A percentile compares a stretch with the other conserved stretches of the same genome.
Evolutionary conservation across 2,797 vertebrate genomes (phyloP).

Genomic region (Borostomias antarcticus): DNA sequence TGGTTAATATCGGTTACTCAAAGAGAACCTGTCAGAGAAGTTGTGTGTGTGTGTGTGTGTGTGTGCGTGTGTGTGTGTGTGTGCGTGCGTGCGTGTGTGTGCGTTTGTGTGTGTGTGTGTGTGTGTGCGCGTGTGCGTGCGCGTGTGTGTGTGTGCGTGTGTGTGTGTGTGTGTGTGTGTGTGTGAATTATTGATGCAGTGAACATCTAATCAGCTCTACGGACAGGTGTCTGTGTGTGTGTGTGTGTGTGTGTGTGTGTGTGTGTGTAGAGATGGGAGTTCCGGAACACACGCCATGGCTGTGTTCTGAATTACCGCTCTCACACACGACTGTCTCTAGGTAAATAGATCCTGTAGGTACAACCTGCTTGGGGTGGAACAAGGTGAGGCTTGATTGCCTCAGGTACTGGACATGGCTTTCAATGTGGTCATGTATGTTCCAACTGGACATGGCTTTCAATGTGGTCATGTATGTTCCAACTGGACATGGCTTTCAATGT

Average conservation of each 20-base stretch:
- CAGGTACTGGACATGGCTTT: no score
- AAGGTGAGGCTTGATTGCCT: no score
- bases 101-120: not conserved
- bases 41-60: not conserved
- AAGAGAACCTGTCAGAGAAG: slow-evolving; percentile 21
- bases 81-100: slow-evolving; percentile 17
- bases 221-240: slow-evolving; percentile 53
- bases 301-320: slow-evolving; percentile 52
- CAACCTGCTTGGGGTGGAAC: not conserved
- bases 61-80: slow-evolving; percentile 23
- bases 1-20: slow-evolving; percentile 30
- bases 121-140: slow-evolving; percentile 18
- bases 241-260: slow-evolving; percentile 1
- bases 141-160: slow-evolving; percentile 22
- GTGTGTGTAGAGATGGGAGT: slow-evolving; percentile 28
- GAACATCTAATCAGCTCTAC: slow-evolving; percentile 69
- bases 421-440: no score
- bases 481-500: no score
- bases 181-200: slow-evolving; percentile 73
- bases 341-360: not conserved
- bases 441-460: no score
- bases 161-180: slow-evolving; percentile 33
- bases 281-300: slow-evolving; percentile 14
- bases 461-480: no score
- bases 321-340: slow-evolving; percentile 32